Percentiles rank a stretch among this genome's conserved stretches.
phyloP scores from a whole-genome alignment of 2,888 invertebrate species.

The Auanema sp. region DNA sequence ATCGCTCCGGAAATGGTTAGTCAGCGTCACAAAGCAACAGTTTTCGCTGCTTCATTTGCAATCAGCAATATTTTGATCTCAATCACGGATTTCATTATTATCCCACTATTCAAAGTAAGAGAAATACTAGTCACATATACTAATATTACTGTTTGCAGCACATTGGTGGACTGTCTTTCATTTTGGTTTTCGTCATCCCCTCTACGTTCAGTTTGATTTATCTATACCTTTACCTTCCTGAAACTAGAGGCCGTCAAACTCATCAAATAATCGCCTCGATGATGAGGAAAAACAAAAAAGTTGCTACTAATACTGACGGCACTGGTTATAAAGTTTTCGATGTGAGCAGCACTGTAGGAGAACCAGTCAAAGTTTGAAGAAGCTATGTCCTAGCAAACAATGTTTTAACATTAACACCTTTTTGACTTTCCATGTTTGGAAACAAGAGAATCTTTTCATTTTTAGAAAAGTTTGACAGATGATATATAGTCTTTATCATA shows the following conservation, averaged over 20 bases:
- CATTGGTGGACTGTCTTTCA: slow-evolving; percentile 50
- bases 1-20: slow-evolving; percentile 57
- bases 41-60: slow-evolving; percentile 56
- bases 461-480: too few relatives aligned
- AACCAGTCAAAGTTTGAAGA: too few relatives aligned
- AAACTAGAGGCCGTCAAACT: slow-evolving; percentile 49
- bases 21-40: slow-evolving; percentile 53
- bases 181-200: slow-evolving; percentile 50
- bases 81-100: slow-evolving; percentile 52
- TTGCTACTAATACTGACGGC: slow-evolving; percentile 7
- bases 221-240: slow-evolving; percentile 52
- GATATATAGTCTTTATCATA: too few relatives aligned
- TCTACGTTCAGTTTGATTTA: slow-evolving; percentile 46
- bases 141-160: slow-evolving; percentile 27
- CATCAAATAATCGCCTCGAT: slow-evolving; percentile 41
- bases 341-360: slow-evolving; percentile 4
- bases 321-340: slow-evolving; percentile 15
- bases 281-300: slow-evolving; percentile 20
- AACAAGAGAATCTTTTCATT: too few relatives aligned
- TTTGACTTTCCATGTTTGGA: too few relatives aligned
- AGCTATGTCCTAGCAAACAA: too few relatives aligned
- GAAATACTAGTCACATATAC: too few relatives aligned
- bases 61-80: slow-evolving; percentile 55
- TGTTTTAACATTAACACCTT: too few relatives aligned
- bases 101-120: slow-evolving; percentile 48